Base-by-base conservation (phyloP, 2,888 invertebrate genomes). In the Machimus rusticus region DNA sequence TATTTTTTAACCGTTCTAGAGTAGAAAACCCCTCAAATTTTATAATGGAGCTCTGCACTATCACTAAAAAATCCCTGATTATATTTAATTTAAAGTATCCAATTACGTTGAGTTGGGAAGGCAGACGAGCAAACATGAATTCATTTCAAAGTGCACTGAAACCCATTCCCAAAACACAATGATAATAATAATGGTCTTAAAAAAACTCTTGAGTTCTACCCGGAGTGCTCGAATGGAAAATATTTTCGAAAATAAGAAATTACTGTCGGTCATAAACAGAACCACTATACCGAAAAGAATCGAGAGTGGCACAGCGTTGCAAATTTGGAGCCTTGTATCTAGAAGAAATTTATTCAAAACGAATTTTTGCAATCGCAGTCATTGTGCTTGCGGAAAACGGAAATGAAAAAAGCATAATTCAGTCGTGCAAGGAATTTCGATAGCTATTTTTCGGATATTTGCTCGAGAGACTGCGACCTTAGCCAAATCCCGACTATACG, bases 401-500 rank as follows among this genome's bases (percentile, higher is more conserved):
- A 46, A 46, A 31, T 79, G 79, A 28, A 79, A 46, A 79, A 51
- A 51, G 23, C 46, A 46, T 79, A 79, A 79, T 79, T 79, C 79
- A 79, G 43, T 79, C 51, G 28, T 28, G 31, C 39, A 79, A 46
- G 16, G 51, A 79, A 78, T 23, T 51, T 79, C 79, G 51, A 79
- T 51, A 31, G 51, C 51, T 34, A 79, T 79, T 79, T 31, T 79
- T 79, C 51, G 51, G 79, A 79, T 79, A 79, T 79, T 79, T 51
- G 19, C 31, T 28, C 51, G 12, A 66, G 66, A 66, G 66, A 28
- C 78, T 79, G 55, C 51, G 12, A 28, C 51, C 51, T 46, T 16
- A 51, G 79, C 51, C 46, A 31, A 51, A n/a, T 43, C 46, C 23
- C 12, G 74, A 74, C 16, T 34, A 51, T 46, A 46, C 43, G 12